Conservation (phyloP, 1,140 invertebrate genomes). For the Pseudomyrmex concolor region DNA sequence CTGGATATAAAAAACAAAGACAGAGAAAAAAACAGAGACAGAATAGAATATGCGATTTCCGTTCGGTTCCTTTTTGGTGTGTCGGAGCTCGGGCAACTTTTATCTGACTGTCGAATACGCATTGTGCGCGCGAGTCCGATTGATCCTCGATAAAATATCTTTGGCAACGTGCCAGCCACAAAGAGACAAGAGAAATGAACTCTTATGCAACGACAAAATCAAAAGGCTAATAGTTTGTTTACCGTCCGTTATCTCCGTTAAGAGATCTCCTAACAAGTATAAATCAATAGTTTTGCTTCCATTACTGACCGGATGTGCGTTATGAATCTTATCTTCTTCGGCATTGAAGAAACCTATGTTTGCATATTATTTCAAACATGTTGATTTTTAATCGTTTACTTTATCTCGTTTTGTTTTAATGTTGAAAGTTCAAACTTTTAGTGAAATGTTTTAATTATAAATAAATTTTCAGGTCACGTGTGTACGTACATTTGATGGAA, state of each 20-base stretch:
- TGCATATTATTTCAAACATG: conserved; percentile 20
- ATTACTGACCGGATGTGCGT: conserved; percentile 17
- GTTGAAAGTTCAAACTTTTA: neutral
- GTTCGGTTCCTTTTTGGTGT: neutral
- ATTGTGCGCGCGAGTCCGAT: conserved; percentile 36
- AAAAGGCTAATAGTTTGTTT: neutral
- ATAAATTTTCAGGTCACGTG: neutral
- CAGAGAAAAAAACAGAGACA: neutral
- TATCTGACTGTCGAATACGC: conserved; percentile 28
- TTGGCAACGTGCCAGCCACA: conserved; percentile 57
- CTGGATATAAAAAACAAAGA: neutral
- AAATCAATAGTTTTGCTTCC: conserved; percentile 57
- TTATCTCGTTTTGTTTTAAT: neutral
- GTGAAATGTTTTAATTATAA: neutral
- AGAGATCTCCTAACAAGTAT: too few relatives aligned
- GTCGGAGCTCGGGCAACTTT: conserved; percentile 47
- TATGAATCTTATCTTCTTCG: conserved; percentile 38
- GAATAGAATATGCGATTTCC: neutral
- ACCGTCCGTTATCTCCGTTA: neutral
- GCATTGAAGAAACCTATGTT: conserved; percentile 18
- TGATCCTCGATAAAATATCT: conserved; percentile 29
- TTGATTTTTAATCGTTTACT: conserved; percentile 17
- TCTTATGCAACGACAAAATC: conserved; percentile 49
- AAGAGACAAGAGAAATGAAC: conserved; percentile 33
- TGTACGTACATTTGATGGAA: neutral